phyloP scores from a whole-genome alignment of 2,888 invertebrate species.

The Pammene fasciana region DNA sequence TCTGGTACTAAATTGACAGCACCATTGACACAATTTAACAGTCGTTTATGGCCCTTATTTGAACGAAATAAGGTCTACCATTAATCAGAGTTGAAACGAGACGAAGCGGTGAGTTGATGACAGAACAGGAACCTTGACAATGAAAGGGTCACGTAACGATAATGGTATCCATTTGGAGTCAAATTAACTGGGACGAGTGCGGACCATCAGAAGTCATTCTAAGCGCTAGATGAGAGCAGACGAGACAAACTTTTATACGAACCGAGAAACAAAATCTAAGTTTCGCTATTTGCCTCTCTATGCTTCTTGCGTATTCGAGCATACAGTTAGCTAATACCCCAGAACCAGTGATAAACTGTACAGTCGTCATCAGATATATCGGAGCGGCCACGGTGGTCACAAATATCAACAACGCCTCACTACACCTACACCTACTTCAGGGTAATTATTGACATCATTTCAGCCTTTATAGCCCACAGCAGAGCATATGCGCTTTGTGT shows the following conservation, averaged over 20 bases:
- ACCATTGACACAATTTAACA: neutral
- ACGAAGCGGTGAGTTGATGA: constrained; percentile 22
- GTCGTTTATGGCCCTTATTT: neutral
- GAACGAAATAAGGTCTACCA: neutral
- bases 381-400: too few species aligned
- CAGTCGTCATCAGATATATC: too few species aligned
- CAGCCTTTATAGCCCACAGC: too few species aligned
- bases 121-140: constrained; percentile 28
- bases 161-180: constrained; percentile 54
- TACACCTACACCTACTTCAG: too few species aligned
- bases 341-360: too few species aligned
- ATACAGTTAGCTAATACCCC: too few species aligned
- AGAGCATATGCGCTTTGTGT: too few species aligned
- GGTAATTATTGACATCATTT: too few species aligned
- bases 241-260: neutral
- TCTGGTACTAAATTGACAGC: constrained; percentile 15
- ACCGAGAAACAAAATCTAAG: neutral
- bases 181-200: constrained; percentile 52
- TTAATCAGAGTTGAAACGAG: neutral
- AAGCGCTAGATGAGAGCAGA: neutral
- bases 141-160: constrained; percentile 39
- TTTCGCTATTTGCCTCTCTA: too few species aligned
- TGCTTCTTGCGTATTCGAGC: too few species aligned
- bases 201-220: constrained; percentile 42
- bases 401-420: too few species aligned